Conservation (phyloP, 2,888 invertebrate species). For the Synergus gifuensis region DNA sequence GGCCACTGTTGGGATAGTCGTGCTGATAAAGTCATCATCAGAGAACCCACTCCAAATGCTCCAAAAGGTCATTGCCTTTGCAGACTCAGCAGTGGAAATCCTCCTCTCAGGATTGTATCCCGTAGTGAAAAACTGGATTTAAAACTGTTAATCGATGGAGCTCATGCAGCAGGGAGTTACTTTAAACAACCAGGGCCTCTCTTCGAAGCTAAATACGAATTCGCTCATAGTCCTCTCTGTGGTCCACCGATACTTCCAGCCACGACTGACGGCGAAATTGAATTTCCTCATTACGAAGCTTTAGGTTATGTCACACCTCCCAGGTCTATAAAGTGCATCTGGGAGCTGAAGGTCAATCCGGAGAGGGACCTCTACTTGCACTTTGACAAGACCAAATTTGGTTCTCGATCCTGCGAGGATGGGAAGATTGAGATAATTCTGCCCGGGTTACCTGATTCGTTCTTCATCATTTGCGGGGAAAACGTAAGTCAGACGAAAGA, state of each 20-base stretch:
- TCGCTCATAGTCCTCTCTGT: conserved; percentile 93
- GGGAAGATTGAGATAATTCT: conserved; percentile 91
- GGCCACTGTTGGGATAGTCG: conserved; percentile 90
- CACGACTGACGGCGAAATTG: conserved; percentile 91
- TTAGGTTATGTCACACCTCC: conserved; percentile 79
- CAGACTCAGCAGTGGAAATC: conserved; percentile 79
- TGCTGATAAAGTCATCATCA: conserved; percentile 89
- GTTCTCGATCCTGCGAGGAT: conserved; percentile 91
- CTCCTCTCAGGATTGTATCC: conserved; percentile 85
- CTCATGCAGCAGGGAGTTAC: conserved; percentile 91
- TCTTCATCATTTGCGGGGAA: conserved; percentile 90
- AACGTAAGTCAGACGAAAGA: conserved; percentile 90
- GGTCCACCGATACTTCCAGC: conserved; percentile 90
- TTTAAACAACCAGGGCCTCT: conserved; percentile 91
- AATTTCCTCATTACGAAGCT: conserved; percentile 91
- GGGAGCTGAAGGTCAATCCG: conserved; percentile 89
- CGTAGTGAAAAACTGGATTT: conserved; percentile 89
- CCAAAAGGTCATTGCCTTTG: conserved; percentile 88
- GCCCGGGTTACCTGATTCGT: conserved; percentile 86
- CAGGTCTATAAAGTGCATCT: conserved; percentile 83
- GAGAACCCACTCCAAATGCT: conserved; percentile 85
- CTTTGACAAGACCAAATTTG: conserved; percentile 91
- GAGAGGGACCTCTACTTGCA: conserved; percentile 93
- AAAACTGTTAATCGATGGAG: conserved; percentile 89
- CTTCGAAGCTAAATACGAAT: conserved; percentile 92